These are phyloP conservation scores for Holcopasites calliopsidis DNA, from an alignment of 1,140 invertebrate genomes.

Conservation along the genomic window DNA sequence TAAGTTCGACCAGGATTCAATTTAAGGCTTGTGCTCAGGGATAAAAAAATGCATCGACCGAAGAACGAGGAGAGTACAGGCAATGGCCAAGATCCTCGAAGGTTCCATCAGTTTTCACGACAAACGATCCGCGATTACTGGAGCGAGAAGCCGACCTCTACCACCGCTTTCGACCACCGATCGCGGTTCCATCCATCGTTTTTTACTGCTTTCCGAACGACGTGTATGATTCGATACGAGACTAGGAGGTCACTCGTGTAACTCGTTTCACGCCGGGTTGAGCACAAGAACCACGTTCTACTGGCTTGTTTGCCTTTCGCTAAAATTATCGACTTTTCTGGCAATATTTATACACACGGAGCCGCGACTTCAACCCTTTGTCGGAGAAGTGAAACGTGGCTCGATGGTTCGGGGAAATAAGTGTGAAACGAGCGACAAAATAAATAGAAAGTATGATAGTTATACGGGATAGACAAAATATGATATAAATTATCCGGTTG, in stretches of 20 bases:
- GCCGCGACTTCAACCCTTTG: conserved; percentile 37
- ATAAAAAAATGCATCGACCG: background rate
- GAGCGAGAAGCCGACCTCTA: conserved; percentile 71
- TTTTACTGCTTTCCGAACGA: conserved; percentile 46
- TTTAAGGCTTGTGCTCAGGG: too few relatives aligned
- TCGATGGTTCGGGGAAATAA: background rate
- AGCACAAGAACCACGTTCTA: conserved; percentile 52
- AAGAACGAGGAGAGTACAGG: background rate
- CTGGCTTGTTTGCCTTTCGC: conserved; percentile 43
- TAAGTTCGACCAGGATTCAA: too few relatives aligned
- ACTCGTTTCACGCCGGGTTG: conserved; percentile 53
- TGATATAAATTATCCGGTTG: too few relatives aligned
- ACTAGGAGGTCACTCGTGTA: conserved; percentile 54
- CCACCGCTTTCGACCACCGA: conserved; percentile 46
- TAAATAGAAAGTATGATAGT: background rate
- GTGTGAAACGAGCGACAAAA: background rate
- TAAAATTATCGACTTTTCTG: conserved; percentile 55
- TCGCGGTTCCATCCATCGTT: conserved; percentile 36
- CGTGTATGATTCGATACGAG: conserved; percentile 51
- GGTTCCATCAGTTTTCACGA: conserved; percentile 54
- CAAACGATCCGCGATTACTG: conserved; percentile 72
- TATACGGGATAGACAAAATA: too few relatives aligned
- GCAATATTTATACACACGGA: conserved; percentile 35
- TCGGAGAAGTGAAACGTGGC: conserved; percentile 32
- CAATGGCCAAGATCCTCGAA: conserved; percentile 7